These are phyloP conservation scores for Dreissena polymorpha DNA, from an alignment of 1,140 invertebrate species.

Conservation along the genomic window DNA sequence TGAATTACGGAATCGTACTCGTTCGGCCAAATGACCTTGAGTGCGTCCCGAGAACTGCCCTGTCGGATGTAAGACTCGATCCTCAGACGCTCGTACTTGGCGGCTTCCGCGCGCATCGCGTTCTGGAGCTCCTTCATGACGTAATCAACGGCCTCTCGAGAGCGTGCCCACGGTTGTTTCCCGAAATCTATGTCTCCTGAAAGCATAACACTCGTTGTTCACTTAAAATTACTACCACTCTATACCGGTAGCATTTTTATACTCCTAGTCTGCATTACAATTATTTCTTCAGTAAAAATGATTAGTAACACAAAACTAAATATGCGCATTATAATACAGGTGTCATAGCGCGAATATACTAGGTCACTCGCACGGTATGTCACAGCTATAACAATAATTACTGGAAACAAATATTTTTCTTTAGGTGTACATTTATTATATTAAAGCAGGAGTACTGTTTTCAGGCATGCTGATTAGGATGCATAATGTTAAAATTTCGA, in stretches of 20 bases:
- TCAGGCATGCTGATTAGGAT: too few species aligned
- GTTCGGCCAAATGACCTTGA: conserved; percentile 40
- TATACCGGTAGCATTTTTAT: too few species aligned
- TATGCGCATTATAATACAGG: too few species aligned
- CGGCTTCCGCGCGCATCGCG: not conserved
- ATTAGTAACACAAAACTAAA: too few species aligned
- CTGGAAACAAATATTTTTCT: too few species aligned
- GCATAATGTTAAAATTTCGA: not conserved
- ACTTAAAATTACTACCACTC: too few species aligned
- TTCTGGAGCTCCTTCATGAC: conserved; percentile 7
- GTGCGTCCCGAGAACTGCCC: conserved; percentile 38
- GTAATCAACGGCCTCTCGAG: conserved; percentile 19
- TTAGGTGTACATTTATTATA: too few species aligned
- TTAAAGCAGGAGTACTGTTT: not conserved
- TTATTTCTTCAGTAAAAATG: too few species aligned
- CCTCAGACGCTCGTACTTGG: not conserved
- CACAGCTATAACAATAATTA: not conserved
- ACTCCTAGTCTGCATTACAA: too few species aligned
- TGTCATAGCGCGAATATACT: too few species aligned
- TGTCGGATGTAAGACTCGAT: conserved; percentile 42
- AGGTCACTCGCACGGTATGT: not conserved
- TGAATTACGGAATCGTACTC: conserved; percentile 31
- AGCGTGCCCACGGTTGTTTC: conserved; percentile 4
- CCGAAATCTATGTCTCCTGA: conserved; percentile 39
- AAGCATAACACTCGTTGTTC: not conserved